Evolutionary conservation across 2,797 vertebrate genomes (phyloP).

Genomic region (Catamblyrhynchus diadema): DNA sequence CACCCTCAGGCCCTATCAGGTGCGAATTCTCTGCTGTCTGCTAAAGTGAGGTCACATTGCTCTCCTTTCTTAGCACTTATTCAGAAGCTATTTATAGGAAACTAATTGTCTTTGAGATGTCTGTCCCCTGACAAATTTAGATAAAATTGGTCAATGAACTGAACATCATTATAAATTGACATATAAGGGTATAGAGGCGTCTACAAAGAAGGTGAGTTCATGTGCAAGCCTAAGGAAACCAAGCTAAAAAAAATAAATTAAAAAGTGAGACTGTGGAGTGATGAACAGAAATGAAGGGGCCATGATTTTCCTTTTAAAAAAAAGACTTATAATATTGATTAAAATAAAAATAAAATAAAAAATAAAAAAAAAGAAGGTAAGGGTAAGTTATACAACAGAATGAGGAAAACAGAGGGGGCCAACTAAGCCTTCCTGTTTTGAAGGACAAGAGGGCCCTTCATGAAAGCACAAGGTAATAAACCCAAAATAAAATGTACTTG

Average conservation of each 20-base stretch:
- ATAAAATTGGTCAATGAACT: background rate
- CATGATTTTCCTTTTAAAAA: background rate
- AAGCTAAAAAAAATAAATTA: background rate
- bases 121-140: background rate
- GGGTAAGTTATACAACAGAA: background rate
- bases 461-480: background rate
- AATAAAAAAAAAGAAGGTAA: no score
- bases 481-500: background rate
- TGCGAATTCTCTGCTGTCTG: background rate
- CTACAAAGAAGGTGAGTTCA: background rate
- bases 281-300: background rate
- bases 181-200: background rate
- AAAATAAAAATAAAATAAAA: no score
- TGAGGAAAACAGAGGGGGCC: background rate
- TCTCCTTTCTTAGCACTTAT: background rate
- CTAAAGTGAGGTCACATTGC: background rate
- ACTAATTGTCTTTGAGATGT: background rate
- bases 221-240: background rate
- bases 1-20: background rate
- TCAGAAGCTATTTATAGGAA: background rate
- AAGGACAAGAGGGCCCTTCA: constrained; percentile 4
- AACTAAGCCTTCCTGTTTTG: background rate
- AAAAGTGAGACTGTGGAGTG: background rate
- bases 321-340: background rate
- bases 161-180: background rate